Conservation (phyloP, 2,797 vertebrate species). For the Nyctibius grandis region DNA sequence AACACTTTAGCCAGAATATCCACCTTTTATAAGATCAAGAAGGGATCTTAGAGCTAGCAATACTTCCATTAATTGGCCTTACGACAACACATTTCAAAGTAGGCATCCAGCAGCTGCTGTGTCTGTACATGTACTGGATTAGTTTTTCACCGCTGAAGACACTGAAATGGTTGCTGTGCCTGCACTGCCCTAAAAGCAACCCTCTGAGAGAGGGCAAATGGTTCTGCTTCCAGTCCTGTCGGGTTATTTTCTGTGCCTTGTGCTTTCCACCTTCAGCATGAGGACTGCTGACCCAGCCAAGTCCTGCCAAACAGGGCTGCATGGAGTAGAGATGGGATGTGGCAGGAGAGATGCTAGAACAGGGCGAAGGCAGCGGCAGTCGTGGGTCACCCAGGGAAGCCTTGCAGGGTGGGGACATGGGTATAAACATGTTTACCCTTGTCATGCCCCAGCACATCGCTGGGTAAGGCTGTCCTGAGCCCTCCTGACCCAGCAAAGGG, state of each 20-base stretch:
- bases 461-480: not conserved
- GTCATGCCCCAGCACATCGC: fast-evolving
- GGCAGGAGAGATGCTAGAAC: not conserved
- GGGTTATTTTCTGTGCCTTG: not conserved
- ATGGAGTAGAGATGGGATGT: fast-evolving
- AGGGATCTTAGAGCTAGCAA: not conserved
- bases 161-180: not conserved
- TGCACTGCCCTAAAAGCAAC: not conserved
- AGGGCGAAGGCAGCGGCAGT: not conserved
- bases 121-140: not conserved
- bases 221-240: not conserved
- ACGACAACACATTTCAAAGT: not conserved
- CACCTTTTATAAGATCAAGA: not conserved
- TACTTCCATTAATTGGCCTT: not conserved
- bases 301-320: not conserved
- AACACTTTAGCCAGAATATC: not conserved
- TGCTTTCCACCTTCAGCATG: not conserved
- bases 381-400: not conserved
- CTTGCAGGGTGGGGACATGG: not conserved
- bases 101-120: not conserved
- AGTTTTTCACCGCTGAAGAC: not conserved
- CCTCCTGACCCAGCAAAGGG: not conserved
- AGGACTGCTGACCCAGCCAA: not conserved
- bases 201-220: not conserved
- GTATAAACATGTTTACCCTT: not conserved